Evolutionary conservation across 2,113 vertebrate species (phyloP).

Genomic region (Spea multiplicata): DNA sequence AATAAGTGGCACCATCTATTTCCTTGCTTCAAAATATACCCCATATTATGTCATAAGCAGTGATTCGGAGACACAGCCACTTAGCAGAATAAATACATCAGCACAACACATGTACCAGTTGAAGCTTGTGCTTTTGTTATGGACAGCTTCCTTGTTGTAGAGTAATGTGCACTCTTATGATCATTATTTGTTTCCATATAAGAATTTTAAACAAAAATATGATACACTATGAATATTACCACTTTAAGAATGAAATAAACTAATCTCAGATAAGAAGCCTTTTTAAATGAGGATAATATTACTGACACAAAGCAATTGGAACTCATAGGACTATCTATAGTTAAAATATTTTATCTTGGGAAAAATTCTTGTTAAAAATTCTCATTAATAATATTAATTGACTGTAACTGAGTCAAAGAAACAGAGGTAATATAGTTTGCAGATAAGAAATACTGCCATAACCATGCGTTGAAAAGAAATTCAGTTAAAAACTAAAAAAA

Average conservation of each 20-base stretch:
- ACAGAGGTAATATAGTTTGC: constrained; percentile 40
- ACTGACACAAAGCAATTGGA: constrained; percentile 35
- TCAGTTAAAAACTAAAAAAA: constrained; percentile 23
- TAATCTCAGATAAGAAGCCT: constrained; percentile 31
- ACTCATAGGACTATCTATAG: constrained; percentile 33
- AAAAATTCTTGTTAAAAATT: constrained; percentile 45
- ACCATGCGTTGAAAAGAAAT: constrained; percentile 35
- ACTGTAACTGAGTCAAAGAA: constrained; percentile 48
- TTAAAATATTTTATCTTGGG: constrained; percentile 41
- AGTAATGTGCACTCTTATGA: no score
- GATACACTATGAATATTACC: constrained; percentile 1
- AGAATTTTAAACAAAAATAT: constrained; percentile 14
- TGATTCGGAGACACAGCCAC: no score
- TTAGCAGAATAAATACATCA: no score
- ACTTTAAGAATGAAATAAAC: constrained; percentile 22
- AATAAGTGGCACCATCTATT: no score
- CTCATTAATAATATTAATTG: constrained; percentile 49
- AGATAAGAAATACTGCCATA: constrained; percentile 46
- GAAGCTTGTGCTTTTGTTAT: no score
- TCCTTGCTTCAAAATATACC: no score
- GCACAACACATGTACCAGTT: no score
- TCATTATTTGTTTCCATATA: not conserved
- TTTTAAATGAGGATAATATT: constrained; percentile 40
- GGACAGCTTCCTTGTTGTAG: no score
- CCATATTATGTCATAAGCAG: no score